Percentiles rank a stretch among this genome's conserved stretches.
phyloP scores from a whole-genome alignment of 2,113 vertebrate species.

The Zapornia atra region DNA sequence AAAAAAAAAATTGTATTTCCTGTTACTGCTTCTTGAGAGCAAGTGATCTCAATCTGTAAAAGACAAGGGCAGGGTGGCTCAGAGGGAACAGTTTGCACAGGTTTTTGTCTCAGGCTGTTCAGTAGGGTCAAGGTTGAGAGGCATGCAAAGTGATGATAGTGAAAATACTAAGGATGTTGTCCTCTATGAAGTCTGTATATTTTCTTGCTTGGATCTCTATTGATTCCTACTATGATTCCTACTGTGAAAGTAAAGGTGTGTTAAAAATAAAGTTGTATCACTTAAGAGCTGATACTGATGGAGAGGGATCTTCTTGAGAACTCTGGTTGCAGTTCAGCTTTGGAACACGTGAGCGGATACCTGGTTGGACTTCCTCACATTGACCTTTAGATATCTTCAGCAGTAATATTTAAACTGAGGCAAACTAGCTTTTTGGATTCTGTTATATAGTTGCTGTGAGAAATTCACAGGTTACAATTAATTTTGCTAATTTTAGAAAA shows the following conservation, averaged over 20 bases:
- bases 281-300: not conserved
- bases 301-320: not conserved
- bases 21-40: not conserved
- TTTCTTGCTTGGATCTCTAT: not conserved
- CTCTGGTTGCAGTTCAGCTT: not conserved
- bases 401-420: not conserved
- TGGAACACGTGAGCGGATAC: not conserved
- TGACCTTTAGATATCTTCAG: not conserved
- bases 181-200: not conserved
- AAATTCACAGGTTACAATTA: not conserved
- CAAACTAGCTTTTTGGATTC: not conserved
- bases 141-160: not conserved
- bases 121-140: not conserved
- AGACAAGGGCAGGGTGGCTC: not conserved
- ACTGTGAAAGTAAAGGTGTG: not conserved
- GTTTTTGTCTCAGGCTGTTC: not conserved
- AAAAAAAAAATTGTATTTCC: not conserved
- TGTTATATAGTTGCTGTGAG: not conserved
- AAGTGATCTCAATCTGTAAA: not conserved
- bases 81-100: not conserved
- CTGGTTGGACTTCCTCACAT: not conserved
- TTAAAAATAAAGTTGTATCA: not conserved
- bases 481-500: constrained; percentile 11
- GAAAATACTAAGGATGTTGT: not conserved
- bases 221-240: not conserved